Percentiles rank a stretch among this genome's conserved stretches.
phyloP scores from a whole-genome alignment of 2,797 vertebrate species.

The Gadopsis bispinosus region DNA sequence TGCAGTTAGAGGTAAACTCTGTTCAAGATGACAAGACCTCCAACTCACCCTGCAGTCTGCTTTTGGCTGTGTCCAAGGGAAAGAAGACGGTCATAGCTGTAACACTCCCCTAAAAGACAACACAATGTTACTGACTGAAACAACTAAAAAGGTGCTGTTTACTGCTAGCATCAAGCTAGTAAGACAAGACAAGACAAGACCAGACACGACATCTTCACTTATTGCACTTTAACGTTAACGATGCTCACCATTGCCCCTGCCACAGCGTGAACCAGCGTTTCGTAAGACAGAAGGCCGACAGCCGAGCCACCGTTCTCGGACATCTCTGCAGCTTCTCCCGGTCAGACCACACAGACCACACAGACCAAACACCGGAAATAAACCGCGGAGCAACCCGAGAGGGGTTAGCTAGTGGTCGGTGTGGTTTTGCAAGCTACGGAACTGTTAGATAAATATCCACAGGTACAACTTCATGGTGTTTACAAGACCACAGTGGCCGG shows the following conservation, averaged over 20 bases:
- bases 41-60: constrained; percentile 87
- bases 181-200: not conserved
- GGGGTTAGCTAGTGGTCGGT: not conserved
- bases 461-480: not conserved
- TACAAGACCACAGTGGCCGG: rapidly evolving
- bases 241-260: constrained; percentile 85
- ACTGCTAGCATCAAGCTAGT: not conserved
- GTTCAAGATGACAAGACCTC: constrained; percentile 30
- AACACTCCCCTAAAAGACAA: constrained; percentile 82
- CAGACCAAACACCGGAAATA: constrained; percentile 1
- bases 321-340: constrained; percentile 70
- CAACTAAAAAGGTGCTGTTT: too few species aligned
- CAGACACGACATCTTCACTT: not conserved
- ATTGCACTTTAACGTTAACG: not conserved
- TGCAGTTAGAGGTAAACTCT: constrained; percentile 19
- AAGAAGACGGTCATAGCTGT: constrained; percentile 88
- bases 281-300: constrained; percentile 83
- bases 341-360: not conserved
- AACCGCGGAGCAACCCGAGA: not conserved
- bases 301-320: constrained; percentile 64
- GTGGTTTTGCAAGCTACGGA: not conserved
- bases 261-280: constrained; percentile 87
- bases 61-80: constrained; percentile 88
- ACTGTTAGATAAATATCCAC: not conserved
- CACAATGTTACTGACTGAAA: not conserved